A percentile compares a stretch with the other conserved stretches of the same genome.
phyloP scores from a whole-genome alignment of 2,888 invertebrate genomes.

The Oasisia sp. region DNA sequence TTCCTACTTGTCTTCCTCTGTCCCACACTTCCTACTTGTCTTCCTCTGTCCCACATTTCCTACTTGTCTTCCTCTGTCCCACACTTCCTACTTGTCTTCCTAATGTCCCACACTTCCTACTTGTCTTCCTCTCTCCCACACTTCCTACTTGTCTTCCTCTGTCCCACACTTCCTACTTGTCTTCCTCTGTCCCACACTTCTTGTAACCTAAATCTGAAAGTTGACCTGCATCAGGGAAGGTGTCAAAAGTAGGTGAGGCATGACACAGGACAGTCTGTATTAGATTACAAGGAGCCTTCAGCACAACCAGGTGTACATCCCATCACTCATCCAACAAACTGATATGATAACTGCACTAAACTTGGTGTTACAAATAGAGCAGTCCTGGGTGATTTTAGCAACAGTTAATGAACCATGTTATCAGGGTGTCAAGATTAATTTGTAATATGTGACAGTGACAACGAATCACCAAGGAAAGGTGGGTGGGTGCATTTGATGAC shows the following conservation, averaged over 20 bases:
- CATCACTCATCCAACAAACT: not conserved
- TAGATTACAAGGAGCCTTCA: not conserved
- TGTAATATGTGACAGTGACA: not conserved
- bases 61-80: too few relatives aligned
- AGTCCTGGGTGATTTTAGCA: not conserved
- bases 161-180: too few relatives aligned
- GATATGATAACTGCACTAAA: not conserved
- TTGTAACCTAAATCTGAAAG: not conserved
- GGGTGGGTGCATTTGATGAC: not conserved
- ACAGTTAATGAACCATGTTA: not conserved
- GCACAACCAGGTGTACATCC: not conserved
- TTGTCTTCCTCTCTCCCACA: too few relatives aligned
- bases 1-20: not conserved
- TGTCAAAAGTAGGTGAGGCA: not conserved
- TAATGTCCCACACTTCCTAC: not conserved
- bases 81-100: not conserved
- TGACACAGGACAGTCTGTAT: not conserved
- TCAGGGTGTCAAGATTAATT: not conserved
- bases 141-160: not conserved
- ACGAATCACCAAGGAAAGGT: not conserved
- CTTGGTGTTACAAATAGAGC: not conserved
- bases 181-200: not conserved
- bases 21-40: not conserved
- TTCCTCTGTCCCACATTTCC: not conserved
- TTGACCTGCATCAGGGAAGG: not conserved